Conservation (phyloP, 2,888 invertebrate species). For the Lottia gigantea region DNA sequence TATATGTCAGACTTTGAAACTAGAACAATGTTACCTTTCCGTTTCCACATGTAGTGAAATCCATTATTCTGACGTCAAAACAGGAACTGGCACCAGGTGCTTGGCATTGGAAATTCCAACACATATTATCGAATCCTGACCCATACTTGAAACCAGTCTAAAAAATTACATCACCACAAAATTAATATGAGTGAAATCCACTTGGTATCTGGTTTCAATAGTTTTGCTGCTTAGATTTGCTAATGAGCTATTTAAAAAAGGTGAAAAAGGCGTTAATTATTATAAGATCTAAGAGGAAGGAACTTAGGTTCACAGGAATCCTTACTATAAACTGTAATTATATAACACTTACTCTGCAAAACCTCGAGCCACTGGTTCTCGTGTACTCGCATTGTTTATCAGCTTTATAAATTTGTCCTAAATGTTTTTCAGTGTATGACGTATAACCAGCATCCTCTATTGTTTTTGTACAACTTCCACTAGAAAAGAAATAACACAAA, state of each 20-base stretch:
- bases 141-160: not conserved
- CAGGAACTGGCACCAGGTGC: not conserved
- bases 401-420: not conserved
- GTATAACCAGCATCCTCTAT: not conserved
- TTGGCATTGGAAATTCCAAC: not conserved
- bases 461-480: slow-evolving; percentile 1
- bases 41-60: not conserved
- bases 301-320: too few relatives aligned
- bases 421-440: not conserved
- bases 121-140: not conserved
- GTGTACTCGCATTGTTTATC: not conserved
- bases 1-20: too few relatives aligned
- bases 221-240: too few relatives aligned
- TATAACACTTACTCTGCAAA: not conserved
- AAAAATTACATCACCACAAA: not conserved
- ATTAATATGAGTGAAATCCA: too few relatives aligned
- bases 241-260: too few relatives aligned
- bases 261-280: too few relatives aligned
- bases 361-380: not conserved
- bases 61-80: not conserved
- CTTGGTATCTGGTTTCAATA: too few relatives aligned
- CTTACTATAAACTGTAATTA: too few relatives aligned
- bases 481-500: not conserved
- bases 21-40: not conserved
- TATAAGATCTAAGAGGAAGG: too few relatives aligned